phyloP scores from a whole-genome alignment of 2,797 vertebrate species.

The Lacerta viridis region DNA sequence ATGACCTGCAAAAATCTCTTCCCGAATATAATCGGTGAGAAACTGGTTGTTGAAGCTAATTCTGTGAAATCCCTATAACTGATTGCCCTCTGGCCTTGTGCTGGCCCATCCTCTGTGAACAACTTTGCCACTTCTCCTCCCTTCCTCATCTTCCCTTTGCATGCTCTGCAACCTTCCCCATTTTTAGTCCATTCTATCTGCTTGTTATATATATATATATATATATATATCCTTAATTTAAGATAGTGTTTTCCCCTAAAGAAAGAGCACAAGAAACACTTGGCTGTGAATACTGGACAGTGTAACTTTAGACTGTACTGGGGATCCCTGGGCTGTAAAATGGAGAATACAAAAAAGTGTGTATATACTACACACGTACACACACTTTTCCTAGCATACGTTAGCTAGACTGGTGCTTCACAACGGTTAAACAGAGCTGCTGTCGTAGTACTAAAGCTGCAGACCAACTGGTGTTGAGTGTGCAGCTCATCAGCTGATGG shows the following conservation, averaged over 20 bases:
- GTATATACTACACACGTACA: neutral
- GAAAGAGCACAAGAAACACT: neutral
- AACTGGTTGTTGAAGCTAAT: slow-evolving; percentile 18
- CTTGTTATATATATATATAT: neutral
- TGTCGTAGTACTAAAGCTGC: neutral
- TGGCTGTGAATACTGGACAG: neutral
- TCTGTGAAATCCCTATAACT: slow-evolving; percentile 34
- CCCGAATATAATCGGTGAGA: slow-evolving; percentile 11
- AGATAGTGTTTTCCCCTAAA: neutral
- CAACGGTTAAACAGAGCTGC: neutral
- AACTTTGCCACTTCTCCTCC: neutral
- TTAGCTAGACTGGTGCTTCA: neutral
- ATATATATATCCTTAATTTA: neutral
- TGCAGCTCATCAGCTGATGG: no score
- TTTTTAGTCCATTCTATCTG: neutral
- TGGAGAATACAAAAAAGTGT: neutral
- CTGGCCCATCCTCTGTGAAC: neutral
- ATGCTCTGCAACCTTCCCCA: neutral
- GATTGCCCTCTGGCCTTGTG: slow-evolving; percentile 9
- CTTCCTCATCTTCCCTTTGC: neutral
- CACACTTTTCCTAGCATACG: neutral
- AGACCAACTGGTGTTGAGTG: neutral
- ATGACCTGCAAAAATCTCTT: slow-evolving; percentile 18
- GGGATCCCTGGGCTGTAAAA: neutral
- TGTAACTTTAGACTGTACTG: neutral